These are phyloP conservation scores for Ecdyonurus torrentis DNA, from an alignment of 2,888 invertebrate genomes.

Conservation along the genomic window DNA sequence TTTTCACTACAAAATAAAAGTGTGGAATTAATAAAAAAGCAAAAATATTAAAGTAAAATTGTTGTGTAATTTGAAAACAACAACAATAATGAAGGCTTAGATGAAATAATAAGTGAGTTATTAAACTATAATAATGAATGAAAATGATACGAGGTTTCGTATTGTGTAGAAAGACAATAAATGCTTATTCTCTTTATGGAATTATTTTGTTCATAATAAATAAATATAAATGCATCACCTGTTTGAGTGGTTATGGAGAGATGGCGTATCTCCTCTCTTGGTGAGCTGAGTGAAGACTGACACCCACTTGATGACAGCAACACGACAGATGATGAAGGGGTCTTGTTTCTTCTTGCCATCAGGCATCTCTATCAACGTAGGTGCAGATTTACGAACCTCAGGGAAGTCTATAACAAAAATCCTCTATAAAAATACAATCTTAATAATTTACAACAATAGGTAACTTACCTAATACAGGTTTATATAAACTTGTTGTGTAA, in stretches of 20 bases:
- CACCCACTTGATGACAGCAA: constrained; percentile 79
- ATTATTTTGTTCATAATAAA: no score
- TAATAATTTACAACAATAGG: constrained; percentile 11
- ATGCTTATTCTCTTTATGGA: no score
- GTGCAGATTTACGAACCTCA: constrained; percentile 47
- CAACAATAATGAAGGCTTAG: no score
- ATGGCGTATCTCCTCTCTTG: constrained; percentile 25
- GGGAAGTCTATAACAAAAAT: constrained; percentile 48
- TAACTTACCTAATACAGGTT: constrained; percentile 53
- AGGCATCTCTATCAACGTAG: constrained; percentile 20
- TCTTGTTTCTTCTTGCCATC: constrained; percentile 32
- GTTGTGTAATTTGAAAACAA: no score
- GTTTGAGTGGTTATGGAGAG: constrained; percentile 5
- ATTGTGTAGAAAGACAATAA: no score
- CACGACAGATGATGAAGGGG: constrained; percentile 56
- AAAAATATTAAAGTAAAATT: no score
- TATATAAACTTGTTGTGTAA: constrained; percentile 60
- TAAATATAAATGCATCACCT: no score
- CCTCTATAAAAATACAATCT: not conserved
- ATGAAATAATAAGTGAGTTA: no score
- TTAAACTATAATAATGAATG: no score
- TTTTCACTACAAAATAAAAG: no score
- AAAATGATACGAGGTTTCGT: no score
- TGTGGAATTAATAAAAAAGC: no score
- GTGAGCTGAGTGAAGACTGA: constrained; percentile 67